Evolutionary conservation across 2,113 vertebrate genomes (phyloP).

Genomic region (Aptenodytes forsteri): DNA sequence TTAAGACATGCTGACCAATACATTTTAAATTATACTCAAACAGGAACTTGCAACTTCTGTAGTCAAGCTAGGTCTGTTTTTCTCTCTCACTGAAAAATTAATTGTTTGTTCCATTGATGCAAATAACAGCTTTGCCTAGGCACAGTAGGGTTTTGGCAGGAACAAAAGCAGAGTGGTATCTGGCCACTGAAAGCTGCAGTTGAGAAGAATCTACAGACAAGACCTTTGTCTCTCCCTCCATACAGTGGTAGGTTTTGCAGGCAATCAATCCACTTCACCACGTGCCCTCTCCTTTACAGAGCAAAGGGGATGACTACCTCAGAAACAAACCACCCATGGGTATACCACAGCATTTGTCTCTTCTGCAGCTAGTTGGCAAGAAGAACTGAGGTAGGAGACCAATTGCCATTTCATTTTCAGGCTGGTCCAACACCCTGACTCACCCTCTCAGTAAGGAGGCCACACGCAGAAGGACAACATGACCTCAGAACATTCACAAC

Average conservation of each 20-base stretch:
- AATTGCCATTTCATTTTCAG: background rate
- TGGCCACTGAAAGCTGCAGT: background rate
- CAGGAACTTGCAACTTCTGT: background rate
- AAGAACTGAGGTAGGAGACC: background rate
- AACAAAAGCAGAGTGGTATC: background rate
- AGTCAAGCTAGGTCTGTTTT: background rate
- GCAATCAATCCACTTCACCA: background rate
- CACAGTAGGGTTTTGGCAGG: background rate
- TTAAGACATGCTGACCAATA: background rate
- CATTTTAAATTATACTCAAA: background rate
- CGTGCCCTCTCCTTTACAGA: background rate
- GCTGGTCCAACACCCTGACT: background rate
- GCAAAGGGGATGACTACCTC: background rate
- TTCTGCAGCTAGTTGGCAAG: background rate
- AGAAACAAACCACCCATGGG: background rate
- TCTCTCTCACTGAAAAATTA: background rate
- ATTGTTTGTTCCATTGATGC: background rate
- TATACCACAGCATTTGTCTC: background rate
- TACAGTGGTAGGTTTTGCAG: background rate
- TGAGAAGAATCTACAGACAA: background rate
- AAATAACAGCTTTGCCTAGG: background rate
- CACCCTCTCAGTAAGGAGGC: background rate
- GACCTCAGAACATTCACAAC: background rate
- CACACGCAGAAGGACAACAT: rapidly evolving
- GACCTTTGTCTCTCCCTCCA: background rate